These are phyloP conservation scores for Lepetodrilus schrolli DNA, from an alignment of 2,888 invertebrate species.

Conservation along the genomic window DNA sequence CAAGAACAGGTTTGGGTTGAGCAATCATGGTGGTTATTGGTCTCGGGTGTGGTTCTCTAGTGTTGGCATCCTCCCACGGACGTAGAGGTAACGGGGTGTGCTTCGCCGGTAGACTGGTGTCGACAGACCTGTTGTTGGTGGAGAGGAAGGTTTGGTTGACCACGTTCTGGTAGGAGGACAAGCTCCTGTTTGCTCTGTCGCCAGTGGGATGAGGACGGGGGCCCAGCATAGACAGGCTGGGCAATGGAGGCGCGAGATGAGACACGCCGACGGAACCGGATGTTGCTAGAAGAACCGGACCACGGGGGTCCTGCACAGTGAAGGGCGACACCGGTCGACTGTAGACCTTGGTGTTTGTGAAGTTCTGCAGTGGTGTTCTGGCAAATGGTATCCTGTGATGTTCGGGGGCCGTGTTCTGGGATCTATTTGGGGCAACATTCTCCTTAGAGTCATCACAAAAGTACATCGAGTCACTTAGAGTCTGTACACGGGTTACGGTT, in stretches of 20 bases:
- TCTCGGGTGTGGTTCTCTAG: neutral
- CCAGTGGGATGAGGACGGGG: neutral
- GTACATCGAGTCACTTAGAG: neutral
- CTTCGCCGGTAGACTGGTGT: neutral
- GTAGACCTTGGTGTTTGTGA: slow-evolving; percentile 14
- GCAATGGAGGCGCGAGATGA: neutral
- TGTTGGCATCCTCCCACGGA: slow-evolving; percentile 4
- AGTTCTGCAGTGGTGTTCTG: neutral
- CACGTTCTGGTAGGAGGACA: neutral
- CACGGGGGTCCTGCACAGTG: neutral
- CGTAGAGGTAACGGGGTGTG: neutral
- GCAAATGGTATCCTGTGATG: neutral
- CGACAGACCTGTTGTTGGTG: neutral
- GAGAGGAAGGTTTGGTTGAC: neutral
- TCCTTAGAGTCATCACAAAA: neutral
- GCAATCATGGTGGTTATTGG: neutral
- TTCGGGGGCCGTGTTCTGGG: neutral
- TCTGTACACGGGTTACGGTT: neutral
- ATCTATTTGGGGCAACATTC: neutral
- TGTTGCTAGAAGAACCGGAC: neutral
- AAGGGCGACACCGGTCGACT: neutral
- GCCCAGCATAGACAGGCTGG: neutral
- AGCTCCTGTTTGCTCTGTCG: neutral
- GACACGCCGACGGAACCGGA: neutral
- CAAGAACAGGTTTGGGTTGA: neutral